phyloP scores from a whole-genome alignment of 2,888 invertebrate genomes.

The Dryococelus australis region DNA sequence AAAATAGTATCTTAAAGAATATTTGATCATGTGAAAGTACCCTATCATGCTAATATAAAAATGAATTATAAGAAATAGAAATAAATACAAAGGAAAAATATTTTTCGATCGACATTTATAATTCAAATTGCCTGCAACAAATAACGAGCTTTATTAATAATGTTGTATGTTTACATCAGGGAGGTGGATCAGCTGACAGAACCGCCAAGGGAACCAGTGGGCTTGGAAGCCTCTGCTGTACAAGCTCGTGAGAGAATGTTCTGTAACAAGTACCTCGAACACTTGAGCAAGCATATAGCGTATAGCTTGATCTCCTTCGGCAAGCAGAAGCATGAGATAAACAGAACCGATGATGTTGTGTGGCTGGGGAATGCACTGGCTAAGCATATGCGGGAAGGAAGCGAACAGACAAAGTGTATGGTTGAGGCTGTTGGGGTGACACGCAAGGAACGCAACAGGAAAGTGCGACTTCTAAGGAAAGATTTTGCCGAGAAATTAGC shows the following conservation, averaged over 20 bases:
- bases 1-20: too few species aligned
- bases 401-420: neutral
- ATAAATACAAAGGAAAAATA: too few species aligned
- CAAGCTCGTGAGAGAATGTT: neutral
- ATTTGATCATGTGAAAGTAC: too few species aligned
- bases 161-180: neutral
- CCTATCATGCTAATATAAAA: too few species aligned
- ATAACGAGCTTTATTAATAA: too few species aligned
- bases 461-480: neutral
- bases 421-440: neutral
- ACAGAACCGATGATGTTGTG: neutral
- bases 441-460: neutral
- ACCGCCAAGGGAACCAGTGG: neutral
- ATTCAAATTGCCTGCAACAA: too few species aligned
- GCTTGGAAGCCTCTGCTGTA: neutral
- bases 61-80: too few species aligned
- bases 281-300: neutral
- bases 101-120: too few species aligned
- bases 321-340: neutral
- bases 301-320: neutral
- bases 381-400: neutral
- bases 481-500: conserved; percentile 5
- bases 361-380: neutral
- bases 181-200: neutral
- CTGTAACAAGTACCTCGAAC: neutral